Base-by-base conservation (phyloP, 2,113 vertebrate species). In the Gambusia affinis region DNA sequence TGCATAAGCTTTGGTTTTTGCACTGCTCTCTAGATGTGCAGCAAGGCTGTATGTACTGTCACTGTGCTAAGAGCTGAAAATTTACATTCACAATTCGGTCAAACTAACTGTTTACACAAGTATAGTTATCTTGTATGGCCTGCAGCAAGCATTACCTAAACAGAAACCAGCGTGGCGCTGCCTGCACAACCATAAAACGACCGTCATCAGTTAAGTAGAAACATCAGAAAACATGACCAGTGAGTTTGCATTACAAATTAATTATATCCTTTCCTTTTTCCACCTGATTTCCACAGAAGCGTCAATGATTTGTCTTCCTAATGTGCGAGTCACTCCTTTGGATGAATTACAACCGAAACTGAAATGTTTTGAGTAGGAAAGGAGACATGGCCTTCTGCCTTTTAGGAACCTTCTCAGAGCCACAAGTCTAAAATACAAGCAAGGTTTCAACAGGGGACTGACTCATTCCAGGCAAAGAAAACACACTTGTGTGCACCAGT, bases 401-500 rank as follows among this genome's bases (percentile, higher is more conserved):
- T 42, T 28, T 75, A 61, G 67, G 61, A 66, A 79, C 72, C 35
- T 83, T 47, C 35, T 82, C 77, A 62, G 75, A 81, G 79, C 65
- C 73, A 79, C 67, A 81, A 70, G 76, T 79, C 60, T 84, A 62
- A 51, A 82, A 70, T 61, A 82, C 57, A 73, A 60, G 62, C 27
- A 27, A 65, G 65, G 60, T 72, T 51, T 66, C 29, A 73, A 70
- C 74, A 77, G 22, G 60, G 63, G 81, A 75, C 65, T 75, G 72
- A 81, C 15, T n/a, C 67, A 65, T 74, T 82, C 66, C 64, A 70
- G 75, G 22, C 61, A 62, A 76, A 71, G 28, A 76, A 82, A 81
- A 71, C 73, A 89, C 80, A 87, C 75, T 57, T 57, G 57, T 73
- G 75, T 78, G 75, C 85, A 87, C 31, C 65, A 82, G 75, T 73